These are phyloP conservation scores for Phalacrocorax pelagicus DNA, from an alignment of 2,113 vertebrate genomes.

Conservation along the genomic window DNA sequence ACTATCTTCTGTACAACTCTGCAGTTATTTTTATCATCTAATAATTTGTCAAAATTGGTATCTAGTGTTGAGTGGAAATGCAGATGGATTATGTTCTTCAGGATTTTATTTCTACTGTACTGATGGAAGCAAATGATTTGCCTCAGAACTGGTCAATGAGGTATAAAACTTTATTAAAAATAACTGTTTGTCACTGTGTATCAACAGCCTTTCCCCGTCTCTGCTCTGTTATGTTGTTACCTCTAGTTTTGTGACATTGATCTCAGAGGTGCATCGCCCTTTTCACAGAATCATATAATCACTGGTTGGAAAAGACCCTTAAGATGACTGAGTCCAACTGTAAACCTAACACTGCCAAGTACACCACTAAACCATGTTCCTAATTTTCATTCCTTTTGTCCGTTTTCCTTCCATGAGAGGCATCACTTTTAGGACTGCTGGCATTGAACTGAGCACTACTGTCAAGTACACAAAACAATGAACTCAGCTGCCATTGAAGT, in stretches of 20 bases:
- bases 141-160: not conserved
- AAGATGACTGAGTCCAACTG: not conserved
- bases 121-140: not conserved
- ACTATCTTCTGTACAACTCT: not conserved
- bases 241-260: not conserved
- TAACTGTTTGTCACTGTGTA: not conserved
- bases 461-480: not conserved
- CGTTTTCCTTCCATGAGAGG: rapidly evolving
- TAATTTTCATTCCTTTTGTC: not conserved
- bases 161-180: not conserved
- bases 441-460: not conserved
- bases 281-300: not conserved
- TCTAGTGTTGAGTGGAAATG: not conserved
- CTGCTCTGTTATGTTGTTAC: not conserved
- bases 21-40: not conserved
- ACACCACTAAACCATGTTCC: not conserved
- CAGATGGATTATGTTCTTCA: not conserved
- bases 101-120: not conserved
- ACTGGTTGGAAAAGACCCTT: not conserved
- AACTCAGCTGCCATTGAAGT: not conserved
- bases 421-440: not conserved
- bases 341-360: not conserved
- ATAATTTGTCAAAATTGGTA: not conserved
- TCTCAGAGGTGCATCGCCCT: not conserved
- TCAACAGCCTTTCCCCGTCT: not conserved